Evolutionary conservation across 2,113 vertebrate species (phyloP), one percentile per base, ranked within the genome.

Genomic region (Narcine bancroftii): DNA sequence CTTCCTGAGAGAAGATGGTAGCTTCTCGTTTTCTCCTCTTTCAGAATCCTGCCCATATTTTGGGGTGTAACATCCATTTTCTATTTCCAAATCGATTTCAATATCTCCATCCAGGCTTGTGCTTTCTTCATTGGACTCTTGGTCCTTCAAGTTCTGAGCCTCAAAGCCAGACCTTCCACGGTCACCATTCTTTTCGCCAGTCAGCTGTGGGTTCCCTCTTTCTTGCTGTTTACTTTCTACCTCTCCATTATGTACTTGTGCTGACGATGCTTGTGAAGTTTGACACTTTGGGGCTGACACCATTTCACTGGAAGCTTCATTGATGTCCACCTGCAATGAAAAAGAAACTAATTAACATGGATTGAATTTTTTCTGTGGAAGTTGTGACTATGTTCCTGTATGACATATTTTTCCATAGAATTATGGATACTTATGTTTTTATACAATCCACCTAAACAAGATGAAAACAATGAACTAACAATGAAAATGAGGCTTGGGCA

Each of bases 231-330:
- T 85, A 93, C 93, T 94, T 94, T 92, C 94, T 94, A 95, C 94
- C 94, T 98, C 97, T 92, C 98, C 98, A 21, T 99, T 99, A 95
- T 95, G 96, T 89, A 96, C 96, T 87, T 95, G 94, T 6, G 96
- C 93, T 93, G 95, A 95, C 91, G 96, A 95, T 93, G 97, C 96
- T 21, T 95, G 94, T 94, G 95, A 94, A 2, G 95, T 92, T 76
- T 95, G 96, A 94, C 95, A 96, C 95, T 96, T 96, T 94, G 96
- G 96, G 92, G 95, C 93, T 21, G 95, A 95, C 0, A 95, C 93
- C 0, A 91, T 89, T 93, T 97, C 97, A 95, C 96, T 97, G 93
- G 96, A 93, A 17, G 95, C 94, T 83, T 96, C 96, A 5, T 95
- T 96, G 95, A 95, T 96, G 92, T 97, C 97, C 75, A 96, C 97